Percentiles rank a stretch among this genome's conserved stretches.
Conservation (phyloP, 2,797 vertebrate species). For the Chloroceryle inda region DNA sequence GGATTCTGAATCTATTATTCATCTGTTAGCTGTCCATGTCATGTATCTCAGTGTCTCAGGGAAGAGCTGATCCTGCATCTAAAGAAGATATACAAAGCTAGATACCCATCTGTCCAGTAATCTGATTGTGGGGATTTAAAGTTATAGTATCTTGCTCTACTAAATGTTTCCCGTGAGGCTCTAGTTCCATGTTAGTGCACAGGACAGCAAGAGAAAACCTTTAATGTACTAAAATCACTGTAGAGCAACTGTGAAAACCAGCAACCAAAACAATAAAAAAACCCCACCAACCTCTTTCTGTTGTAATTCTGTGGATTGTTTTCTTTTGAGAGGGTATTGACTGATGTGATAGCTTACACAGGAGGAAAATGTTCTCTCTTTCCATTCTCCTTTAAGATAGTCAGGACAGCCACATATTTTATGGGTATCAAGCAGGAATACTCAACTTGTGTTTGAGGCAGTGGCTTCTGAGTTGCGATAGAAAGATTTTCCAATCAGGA, state of each 20-base stretch:
- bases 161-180: not conserved
- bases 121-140: not conserved
- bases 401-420: not conserved
- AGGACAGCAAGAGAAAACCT: not conserved
- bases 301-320: not conserved
- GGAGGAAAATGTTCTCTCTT: not conserved
- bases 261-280: not conserved
- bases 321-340: not conserved
- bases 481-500: not conserved
- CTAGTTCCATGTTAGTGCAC: not conserved
- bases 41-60: not conserved
- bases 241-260: not conserved
- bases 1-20: slow-evolving; percentile 19
- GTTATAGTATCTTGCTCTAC: not conserved
- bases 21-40: not conserved
- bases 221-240: not conserved
- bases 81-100: not conserved
- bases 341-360: not conserved
- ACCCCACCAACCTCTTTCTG: not conserved
- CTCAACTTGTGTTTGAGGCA: not conserved
- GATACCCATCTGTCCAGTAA: slow-evolving; percentile 4
- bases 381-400: not conserved
- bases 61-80: not conserved
- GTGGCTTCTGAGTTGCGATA: not conserved
- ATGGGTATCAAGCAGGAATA: not conserved